Base-by-base conservation (phyloP, 2,113 vertebrate species). In the Aviceda subcristata region DNA sequence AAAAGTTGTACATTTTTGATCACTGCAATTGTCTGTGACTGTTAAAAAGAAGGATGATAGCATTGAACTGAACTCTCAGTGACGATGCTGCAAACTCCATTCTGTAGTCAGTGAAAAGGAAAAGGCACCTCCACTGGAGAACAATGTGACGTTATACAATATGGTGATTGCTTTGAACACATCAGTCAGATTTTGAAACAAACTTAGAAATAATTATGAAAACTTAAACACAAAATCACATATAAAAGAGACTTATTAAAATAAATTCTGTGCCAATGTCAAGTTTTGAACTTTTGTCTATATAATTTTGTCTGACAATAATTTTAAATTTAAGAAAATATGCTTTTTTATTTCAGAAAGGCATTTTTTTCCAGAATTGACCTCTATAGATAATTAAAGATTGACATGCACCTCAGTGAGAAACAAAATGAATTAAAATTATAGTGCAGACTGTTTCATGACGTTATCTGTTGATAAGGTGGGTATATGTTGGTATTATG, bases 401-500 rank as follows among this genome's bases (percentile, higher is more conserved):
- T 80, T 60, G 24, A 1, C n/a, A 36, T 22, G 4, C 5, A 45
- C 32, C 18, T 68, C n/a, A 68, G 4, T 32, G 21, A 96, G 26
- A 80, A 90, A 63, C 12, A 56, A 69, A 73, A 43, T 51, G 0
- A 66, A 39, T 83, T 39, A 18, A 51, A 68, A 41, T 57, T 12
- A 7, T 15, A 73, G 10, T 69, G 11, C 30, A 21, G 50, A n/a
- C 48, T 76, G 9, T 51, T 93, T 41, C 11, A 20, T 81, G 14
- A 20, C 29, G 15, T 62, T 80, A 27, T 59, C 32, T 68, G 26
- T 76, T 86, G 43, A 9, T 80, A 23, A 13, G 7, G 21, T 21
- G n/a, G 2, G 4, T 8, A 2, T 15, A 7, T 64, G 53, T 48
- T 90, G 45, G 11, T 27, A 4, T 71, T 64, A 20, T 1, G 0